These are phyloP conservation scores for Microtus montanus DNA, from an alignment of 2,113 vertebrate species.

Conservation along the genomic window DNA sequence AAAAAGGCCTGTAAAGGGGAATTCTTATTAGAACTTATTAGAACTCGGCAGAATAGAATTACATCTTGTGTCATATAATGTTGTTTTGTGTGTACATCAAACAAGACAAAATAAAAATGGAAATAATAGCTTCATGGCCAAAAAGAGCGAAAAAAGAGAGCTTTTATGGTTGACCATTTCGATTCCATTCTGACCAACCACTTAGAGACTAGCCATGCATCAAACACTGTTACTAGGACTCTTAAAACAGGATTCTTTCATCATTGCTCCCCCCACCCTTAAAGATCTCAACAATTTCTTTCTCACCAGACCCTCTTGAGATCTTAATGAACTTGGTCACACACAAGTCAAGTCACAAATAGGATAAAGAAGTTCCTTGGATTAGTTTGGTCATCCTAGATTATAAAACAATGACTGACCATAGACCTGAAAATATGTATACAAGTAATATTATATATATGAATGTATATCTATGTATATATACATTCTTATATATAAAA, in stretches of 20 bases:
- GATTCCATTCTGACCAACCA: neutral
- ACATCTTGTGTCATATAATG: too few relatives aligned
- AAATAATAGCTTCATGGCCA: constrained; percentile 71
- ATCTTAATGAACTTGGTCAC: neutral
- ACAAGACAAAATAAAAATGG: neutral
- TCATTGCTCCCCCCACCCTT: constrained; percentile 79
- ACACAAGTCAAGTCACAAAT: constrained; percentile 85
- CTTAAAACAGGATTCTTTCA: constrained; percentile 86
- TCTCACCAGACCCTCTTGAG: neutral
- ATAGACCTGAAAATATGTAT: neutral
- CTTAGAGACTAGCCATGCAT: neutral
- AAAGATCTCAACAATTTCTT: constrained; percentile 51
- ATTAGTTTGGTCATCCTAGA: constrained; percentile 86
- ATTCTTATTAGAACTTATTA: neutral
- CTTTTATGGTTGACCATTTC: neutral
- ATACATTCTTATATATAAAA: neutral
- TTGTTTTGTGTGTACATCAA: neutral
- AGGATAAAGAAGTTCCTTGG: constrained; percentile 84
- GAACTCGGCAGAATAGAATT: neutral
- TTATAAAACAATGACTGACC: constrained; percentile 84
- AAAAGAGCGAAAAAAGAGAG: constrained; percentile 11
- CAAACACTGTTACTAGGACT: constrained; percentile 90
- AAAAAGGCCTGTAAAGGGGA: neutral
- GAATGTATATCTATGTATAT: neutral
- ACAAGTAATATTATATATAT: neutral